Evolutionary conservation across 2,797 vertebrate genomes (phyloP).

Genomic region (Emys orbicularis): DNA sequence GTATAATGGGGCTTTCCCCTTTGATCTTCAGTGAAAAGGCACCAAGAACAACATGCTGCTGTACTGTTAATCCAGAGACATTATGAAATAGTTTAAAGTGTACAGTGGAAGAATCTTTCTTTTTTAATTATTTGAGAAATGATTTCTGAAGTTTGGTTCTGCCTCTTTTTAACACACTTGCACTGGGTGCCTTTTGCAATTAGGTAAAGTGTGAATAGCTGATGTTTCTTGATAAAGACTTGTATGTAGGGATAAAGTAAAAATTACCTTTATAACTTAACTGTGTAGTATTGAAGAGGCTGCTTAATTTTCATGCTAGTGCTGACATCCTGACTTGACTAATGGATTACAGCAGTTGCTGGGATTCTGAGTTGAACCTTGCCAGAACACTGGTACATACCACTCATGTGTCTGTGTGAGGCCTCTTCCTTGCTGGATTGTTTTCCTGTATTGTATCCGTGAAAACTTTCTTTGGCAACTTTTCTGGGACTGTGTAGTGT

Average conservation of each 20-base stretch:
- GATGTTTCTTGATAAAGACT: not conserved
- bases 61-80: not conserved
- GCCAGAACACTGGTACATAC: not conserved
- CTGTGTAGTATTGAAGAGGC: not conserved
- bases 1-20: slow-evolving; percentile 17
- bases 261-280: not conserved
- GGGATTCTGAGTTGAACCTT: not conserved
- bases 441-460: not conserved
- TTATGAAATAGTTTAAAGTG: not conserved
- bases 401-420: not conserved
- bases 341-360: slow-evolving; percentile 18
- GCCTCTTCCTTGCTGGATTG: not conserved
- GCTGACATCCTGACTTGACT: slow-evolving; percentile 37
- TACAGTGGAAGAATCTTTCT: not conserved
- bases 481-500: not conserved
- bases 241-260: not conserved
- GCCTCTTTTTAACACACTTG: not conserved
- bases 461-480: not conserved
- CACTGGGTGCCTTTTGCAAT: not conserved
- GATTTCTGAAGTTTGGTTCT: not conserved
- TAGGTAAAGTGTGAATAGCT: accelerated
- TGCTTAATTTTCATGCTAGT: not conserved
- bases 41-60: not conserved
- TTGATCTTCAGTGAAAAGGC: slow-evolving; percentile 37
- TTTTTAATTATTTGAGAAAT: not conserved